Evolutionary conservation across 2,113 vertebrate species (phyloP).

Genomic region (Myrmecobius fasciatus): DNA sequence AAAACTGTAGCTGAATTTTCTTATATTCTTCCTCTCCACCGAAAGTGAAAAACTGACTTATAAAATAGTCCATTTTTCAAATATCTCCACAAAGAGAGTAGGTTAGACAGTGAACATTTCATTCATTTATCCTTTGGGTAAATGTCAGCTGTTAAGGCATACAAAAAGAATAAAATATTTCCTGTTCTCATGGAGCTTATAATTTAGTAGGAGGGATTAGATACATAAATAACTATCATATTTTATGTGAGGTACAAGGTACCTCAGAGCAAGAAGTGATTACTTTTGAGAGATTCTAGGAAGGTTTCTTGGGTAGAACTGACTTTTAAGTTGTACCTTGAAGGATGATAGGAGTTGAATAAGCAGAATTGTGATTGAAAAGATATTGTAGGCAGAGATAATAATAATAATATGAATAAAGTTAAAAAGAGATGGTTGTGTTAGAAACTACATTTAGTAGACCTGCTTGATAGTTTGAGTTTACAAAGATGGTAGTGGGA

Average conservation of each 20-base stretch:
- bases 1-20: slow-evolving; percentile 17
- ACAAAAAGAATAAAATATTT: not conserved
- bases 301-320: not conserved
- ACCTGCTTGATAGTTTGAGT: not conserved
- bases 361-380: not conserved
- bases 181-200: not conserved
- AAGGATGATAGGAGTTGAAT: not conserved
- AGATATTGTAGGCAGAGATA: not conserved
- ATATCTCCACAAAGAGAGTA: not conserved
- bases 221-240: not conserved
- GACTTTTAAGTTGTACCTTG: not conserved
- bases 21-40: slow-evolving; percentile 1
- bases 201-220: not conserved
- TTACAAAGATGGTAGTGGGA: not conserved
- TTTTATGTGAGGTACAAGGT: not conserved
- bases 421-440: not conserved
- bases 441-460: not conserved
- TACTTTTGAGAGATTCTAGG: not conserved
- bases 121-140: not conserved
- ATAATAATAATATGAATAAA: not conserved
- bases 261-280: not conserved
- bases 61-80: not conserved
- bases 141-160: not conserved
- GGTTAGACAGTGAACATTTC: not conserved
- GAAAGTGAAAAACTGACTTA: not conserved